Conservation (phyloP, 35 echinoderm and acorn worm species). For the Heliocidaris tuberculata region DNA sequence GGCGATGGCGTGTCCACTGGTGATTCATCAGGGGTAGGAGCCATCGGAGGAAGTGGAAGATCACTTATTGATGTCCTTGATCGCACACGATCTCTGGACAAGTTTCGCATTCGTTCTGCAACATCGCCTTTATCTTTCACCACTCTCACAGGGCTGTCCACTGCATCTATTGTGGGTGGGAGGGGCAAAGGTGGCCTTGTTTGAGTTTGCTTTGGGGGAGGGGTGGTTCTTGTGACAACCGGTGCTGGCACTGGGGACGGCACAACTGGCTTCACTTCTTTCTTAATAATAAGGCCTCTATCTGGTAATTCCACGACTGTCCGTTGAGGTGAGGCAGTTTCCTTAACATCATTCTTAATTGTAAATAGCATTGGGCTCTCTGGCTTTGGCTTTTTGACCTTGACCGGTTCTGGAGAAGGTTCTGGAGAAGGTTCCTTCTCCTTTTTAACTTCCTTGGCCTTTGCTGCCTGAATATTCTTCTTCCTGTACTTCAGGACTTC, state of each 20-base stretch:
- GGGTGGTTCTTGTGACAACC: conserved; percentile 23
- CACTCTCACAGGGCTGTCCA: conserved; percentile 31
- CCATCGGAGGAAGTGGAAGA: conserved; percentile 78
- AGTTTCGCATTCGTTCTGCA: neutral
- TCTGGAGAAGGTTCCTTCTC: conserved; percentile 25
- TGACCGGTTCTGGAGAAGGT: neutral
- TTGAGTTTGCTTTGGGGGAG: conserved; percentile 51
- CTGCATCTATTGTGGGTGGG: conserved; percentile 72
- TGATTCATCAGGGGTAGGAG: conserved; percentile 44
- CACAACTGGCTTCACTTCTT: conserved; percentile 63
- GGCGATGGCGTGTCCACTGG: conserved; percentile 53
- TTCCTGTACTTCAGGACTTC: conserved; percentile 71
- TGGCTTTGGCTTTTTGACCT: conserved; percentile 45
- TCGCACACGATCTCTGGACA: neutral
- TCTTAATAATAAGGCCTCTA: conserved; percentile 74
- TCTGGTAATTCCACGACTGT: conserved; percentile 61
- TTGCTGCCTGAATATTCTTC: conserved; percentile 43
- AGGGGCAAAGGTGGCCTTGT: conserved; percentile 59
- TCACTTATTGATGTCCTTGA: conserved; percentile 61
- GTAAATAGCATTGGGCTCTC: conserved; percentile 55
- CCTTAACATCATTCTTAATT: conserved; percentile 67
- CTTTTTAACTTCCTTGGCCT: conserved; percentile 37
- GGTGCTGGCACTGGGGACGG: conserved; percentile 47
- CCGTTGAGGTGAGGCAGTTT: conserved; percentile 30
- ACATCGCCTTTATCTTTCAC: conserved; percentile 53